A percentile compares a stretch with the other conserved stretches of the same genome.
These are phyloP conservation scores for Vireo griseus DNA, from an alignment of 2,797 vertebrate species.

Conservation along the genomic window DNA sequence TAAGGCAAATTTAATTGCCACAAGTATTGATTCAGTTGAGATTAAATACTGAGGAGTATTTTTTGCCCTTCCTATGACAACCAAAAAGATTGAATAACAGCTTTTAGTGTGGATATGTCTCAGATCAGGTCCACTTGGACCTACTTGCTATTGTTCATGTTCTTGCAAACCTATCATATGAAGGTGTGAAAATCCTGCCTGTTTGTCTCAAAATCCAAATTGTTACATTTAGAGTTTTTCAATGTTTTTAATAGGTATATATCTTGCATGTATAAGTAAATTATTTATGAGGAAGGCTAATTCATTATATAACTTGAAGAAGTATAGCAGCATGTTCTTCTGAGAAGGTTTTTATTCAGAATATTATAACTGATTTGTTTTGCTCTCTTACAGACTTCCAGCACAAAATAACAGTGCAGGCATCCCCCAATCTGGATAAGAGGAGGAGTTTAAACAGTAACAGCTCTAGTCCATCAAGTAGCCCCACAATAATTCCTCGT, in stretches of 20 bases:
- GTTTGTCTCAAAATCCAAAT: neutral
- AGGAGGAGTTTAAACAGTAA: slow-evolving; percentile 89
- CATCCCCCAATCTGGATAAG: slow-evolving; percentile 92
- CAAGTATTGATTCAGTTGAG: neutral
- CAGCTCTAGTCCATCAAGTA: slow-evolving; percentile 89
- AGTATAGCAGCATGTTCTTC: neutral
- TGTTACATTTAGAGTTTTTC: neutral
- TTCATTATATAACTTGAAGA: neutral
- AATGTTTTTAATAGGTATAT: neutral
- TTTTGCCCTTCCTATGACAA: neutral
- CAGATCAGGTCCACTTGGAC: neutral
- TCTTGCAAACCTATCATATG: neutral
- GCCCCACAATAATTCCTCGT: slow-evolving; percentile 89
- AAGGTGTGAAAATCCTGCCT: neutral
- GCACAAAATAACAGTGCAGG: slow-evolving; percentile 96
- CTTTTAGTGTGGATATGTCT: neutral
- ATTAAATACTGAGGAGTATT: neutral
- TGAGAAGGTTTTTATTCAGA: neutral
- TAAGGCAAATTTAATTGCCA: neutral
- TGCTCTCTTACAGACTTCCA: slow-evolving; percentile 83
- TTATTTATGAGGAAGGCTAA: neutral
- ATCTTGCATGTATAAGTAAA: neutral
- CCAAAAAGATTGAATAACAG: neutral
- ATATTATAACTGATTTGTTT: neutral
- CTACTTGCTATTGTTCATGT: neutral